Evolutionary conservation across 2,113 vertebrate species (phyloP).

Genomic region (Toxotes chatareus): DNA sequence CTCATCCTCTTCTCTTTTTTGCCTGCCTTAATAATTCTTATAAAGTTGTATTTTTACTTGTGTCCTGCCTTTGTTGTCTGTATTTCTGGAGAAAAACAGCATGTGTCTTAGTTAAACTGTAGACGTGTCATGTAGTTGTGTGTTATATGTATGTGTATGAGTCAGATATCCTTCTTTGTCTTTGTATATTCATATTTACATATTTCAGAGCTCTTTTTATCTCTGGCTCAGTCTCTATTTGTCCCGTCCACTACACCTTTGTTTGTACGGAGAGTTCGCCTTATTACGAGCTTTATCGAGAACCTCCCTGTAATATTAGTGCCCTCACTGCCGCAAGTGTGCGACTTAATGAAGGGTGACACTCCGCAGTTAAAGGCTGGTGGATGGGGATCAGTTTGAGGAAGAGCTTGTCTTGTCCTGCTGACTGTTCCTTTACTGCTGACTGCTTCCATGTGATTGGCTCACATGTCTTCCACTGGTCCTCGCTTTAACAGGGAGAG

Average conservation of each 20-base stretch:
- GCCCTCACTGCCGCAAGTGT: no score
- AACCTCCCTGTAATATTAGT: no score
- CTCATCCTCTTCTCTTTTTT: neutral
- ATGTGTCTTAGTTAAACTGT: neutral
- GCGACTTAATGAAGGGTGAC: no score
- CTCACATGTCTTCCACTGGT: constrained; percentile 37
- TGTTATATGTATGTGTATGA: neutral
- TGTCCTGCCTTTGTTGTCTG: accelerated
- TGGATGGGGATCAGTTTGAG: neutral
- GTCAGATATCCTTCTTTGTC: neutral
- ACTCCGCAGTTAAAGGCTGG: no score
- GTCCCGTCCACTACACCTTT: no score
- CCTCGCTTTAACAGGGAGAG: constrained; percentile 89
- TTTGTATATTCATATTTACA: neutral
- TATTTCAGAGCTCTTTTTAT: no score
- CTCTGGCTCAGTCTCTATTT: no score
- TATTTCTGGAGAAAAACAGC: neutral
- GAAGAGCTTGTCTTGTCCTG: neutral
- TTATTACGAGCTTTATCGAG: no score
- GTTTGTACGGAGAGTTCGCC: no score
- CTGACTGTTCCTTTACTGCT: constrained; percentile 5
- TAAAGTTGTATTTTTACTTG: neutral
- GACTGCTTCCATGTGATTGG: constrained; percentile 18
- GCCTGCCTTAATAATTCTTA: neutral
- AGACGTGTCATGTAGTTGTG: neutral